Conservation (phyloP, 2,888 invertebrate genomes). For the Leptopilina myrica region DNA sequence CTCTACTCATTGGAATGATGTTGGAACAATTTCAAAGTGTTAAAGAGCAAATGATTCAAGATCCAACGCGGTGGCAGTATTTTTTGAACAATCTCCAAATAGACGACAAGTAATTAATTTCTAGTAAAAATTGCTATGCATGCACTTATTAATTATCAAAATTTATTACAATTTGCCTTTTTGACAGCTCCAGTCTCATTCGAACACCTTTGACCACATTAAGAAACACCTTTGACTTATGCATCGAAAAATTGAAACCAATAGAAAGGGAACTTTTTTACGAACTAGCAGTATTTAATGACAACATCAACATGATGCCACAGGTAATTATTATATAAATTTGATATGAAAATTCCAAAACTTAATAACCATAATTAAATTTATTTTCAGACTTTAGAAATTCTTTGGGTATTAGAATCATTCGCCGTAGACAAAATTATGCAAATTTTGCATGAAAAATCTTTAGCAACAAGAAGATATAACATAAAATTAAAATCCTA, state of each 20-base stretch:
- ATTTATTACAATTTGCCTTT: neutral
- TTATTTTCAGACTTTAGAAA: constrained; percentile 75
- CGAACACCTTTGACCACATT: constrained; percentile 61
- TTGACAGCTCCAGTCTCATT: neutral
- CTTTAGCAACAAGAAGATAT: constrained; percentile 82
- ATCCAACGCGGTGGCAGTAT: constrained; percentile 79
- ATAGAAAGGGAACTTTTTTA: constrained; percentile 78
- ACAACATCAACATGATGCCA: constrained; percentile 83
- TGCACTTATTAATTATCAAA: too few species aligned
- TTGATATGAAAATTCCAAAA: neutral
- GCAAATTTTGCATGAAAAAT: constrained; percentile 82
- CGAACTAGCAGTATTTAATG: constrained; percentile 82
- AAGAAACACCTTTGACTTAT: constrained; percentile 76
- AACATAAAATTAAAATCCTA: constrained; percentile 80
- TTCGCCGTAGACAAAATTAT: constrained; percentile 81
- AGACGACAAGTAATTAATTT: constrained; percentile 68
- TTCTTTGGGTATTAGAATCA: constrained; percentile 77
- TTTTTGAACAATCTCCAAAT: constrained; percentile 79
- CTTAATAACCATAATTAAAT: constrained; percentile 39
- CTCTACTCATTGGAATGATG: constrained; percentile 83
- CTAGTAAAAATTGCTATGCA: neutral
- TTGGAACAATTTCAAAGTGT: constrained; percentile 82
- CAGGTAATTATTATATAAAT: constrained; percentile 72
- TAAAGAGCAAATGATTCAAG: constrained; percentile 78
- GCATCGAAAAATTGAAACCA: constrained; percentile 80